Evolutionary conservation across 2,797 vertebrate genomes (phyloP).

Genomic region (Enteromius viviparus): DNA sequence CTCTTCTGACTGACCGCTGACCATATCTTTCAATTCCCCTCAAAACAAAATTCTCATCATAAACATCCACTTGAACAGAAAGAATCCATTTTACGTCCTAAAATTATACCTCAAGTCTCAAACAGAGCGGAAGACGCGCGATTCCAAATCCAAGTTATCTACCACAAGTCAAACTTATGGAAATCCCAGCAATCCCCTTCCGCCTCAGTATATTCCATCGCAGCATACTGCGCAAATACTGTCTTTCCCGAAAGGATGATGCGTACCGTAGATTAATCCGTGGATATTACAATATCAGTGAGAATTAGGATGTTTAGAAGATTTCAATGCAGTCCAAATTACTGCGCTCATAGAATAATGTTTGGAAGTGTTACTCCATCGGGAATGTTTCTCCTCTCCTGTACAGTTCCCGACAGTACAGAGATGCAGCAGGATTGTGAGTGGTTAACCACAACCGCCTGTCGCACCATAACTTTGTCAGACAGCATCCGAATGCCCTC

Average conservation of each 20-base stretch:
- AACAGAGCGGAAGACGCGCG: constrained; percentile 65
- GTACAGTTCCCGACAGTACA: constrained; percentile 57
- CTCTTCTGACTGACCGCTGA: constrained; percentile 57
- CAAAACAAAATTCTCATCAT: constrained; percentile 41
- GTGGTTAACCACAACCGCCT: constrained; percentile 70
- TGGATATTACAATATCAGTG: not conserved
- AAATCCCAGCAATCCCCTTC: constrained; percentile 58
- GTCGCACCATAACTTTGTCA: constrained; percentile 76
- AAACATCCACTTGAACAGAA: constrained; percentile 17
- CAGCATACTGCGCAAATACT: constrained; percentile 57
- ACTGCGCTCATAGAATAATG: not conserved
- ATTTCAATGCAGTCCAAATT: constrained; percentile 4
- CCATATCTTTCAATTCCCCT: constrained; percentile 68
- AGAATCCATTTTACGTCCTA: constrained; percentile 51
- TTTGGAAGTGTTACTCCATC: constrained; percentile 55
- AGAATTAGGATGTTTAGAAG: constrained; percentile 17
- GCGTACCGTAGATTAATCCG: constrained; percentile 39
- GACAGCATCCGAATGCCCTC: constrained; percentile 81
- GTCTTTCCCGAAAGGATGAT: constrained; percentile 60
- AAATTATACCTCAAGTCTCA: constrained; percentile 55
- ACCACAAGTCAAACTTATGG: constrained; percentile 61
- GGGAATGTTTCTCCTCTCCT: constrained; percentile 52
- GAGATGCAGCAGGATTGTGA: constrained; percentile 56
- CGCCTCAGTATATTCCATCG: constrained; percentile 56
- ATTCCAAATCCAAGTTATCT: constrained; percentile 71